Evolutionary conservation across 1,140 invertebrate species (phyloP), one percentile per base, ranked within the genome.

Genomic region (Conopomorpha cramerella): DNA sequence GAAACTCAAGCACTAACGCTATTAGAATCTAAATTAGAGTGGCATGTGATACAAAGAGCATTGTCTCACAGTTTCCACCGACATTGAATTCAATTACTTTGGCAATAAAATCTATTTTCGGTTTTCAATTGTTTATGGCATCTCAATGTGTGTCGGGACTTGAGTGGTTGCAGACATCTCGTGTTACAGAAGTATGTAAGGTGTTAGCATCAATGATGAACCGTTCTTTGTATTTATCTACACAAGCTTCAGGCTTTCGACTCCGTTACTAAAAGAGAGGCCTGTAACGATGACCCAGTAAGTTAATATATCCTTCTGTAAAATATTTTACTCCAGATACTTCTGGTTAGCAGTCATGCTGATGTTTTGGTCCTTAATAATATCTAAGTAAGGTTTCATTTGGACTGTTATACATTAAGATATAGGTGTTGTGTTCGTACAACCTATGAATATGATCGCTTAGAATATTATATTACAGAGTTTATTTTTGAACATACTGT

Each of bases 71-170:
- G 31, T 40, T 44, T 50, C 45, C 39, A 48, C 46, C 50, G 45
- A 63, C 51, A 64, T 62, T 61, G 55, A 53, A 63, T 61, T 53
- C 48, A 64, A 63, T 52, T 55, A 51, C 54, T 55, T 36, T 47
- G 30, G 53, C 45, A 62, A 62, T 64, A 67, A 59, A 62, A 60
- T 53, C 55, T 64, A 62, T 67, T 60, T 65, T 61, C 41, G 47
- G 51, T 41, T 34, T 58, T 47, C 40, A 48, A 56, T 62, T 64
- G 51, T 63, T 55, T 57, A 55, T 58, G 51, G 35, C 41, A 42
- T 31, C 34, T 41, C 35, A 39, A 51, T 59, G 50, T 55, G 49
- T 49, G 50, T 56, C 48, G 49, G 49, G 44, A 45, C 43, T 44
- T 36, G 56, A 63, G 49, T 51, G 41, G 46, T 53, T 55, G 46